Conservation (phyloP, 2,113 vertebrate genomes). For the Lepisosteus osseus region DNA sequence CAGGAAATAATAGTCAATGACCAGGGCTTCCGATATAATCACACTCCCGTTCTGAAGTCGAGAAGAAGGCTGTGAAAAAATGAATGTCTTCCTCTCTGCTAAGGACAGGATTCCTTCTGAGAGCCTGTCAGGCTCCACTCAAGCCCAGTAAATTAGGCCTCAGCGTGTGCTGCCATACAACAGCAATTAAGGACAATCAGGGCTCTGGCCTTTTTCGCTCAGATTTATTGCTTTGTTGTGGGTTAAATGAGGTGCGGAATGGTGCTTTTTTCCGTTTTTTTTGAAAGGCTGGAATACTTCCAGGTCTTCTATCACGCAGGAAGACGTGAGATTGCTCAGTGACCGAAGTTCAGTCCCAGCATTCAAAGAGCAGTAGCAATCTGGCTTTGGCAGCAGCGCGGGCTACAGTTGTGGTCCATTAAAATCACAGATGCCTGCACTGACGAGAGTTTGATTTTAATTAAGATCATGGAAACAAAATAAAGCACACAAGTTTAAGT, state of each 20-base stretch:
- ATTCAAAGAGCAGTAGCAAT: constrained; percentile 12
- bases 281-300: constrained; percentile 15
- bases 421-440: constrained; percentile 2
- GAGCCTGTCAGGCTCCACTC: background rate
- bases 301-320: constrained; percentile 13
- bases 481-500: background rate
- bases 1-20: constrained; percentile 68
- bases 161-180: background rate
- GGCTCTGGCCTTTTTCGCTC: background rate
- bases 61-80: constrained; percentile 40
- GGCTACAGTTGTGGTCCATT: constrained; percentile 27
- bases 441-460: background rate
- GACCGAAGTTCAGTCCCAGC: background rate
- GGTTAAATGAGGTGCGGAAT: constrained; percentile 19
- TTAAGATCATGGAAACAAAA: background rate
- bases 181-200: constrained; percentile 2
- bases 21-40: constrained; percentile 60
- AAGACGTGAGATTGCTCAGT: constrained; percentile 27
- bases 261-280: background rate
- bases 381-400: constrained; percentile 19
- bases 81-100: constrained; percentile 45
- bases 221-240: constrained; percentile 21
- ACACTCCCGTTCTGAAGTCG: constrained; percentile 43
- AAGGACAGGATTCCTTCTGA: constrained; percentile 24
- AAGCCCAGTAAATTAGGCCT: constrained; percentile 8